Evolutionary conservation across 2,888 invertebrate genomes (phyloP).

Genomic region (Pyrocoelia pectoralis): DNA sequence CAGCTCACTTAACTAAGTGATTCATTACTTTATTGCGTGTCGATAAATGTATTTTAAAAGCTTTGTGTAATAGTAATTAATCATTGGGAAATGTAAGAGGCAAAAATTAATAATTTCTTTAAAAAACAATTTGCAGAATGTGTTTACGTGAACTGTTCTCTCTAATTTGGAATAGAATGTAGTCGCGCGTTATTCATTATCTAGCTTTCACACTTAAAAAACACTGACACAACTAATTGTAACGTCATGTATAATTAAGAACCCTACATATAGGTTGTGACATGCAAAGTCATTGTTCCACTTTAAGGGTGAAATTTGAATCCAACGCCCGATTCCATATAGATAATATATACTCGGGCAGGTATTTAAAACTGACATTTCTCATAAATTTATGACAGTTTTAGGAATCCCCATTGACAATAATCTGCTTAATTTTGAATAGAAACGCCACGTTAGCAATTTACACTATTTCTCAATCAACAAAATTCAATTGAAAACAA

Average conservation of each 20-base stretch:
- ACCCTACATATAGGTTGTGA: conserved; percentile 1
- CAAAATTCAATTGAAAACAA: conserved; percentile 8
- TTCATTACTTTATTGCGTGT: too few species aligned
- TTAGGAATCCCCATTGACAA: conserved; percentile 15
- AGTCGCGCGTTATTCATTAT: too few species aligned
- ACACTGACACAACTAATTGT: not conserved
- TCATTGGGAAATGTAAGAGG: too few species aligned
- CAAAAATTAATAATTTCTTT: too few species aligned
- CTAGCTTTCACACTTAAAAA: conserved; percentile 4
- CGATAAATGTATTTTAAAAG: too few species aligned
- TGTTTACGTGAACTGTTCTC: too few species aligned
- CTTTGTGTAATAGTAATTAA: too few species aligned
- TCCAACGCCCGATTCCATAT: not conserved
- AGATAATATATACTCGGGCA: not conserved
- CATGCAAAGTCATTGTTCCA: conserved; percentile 4
- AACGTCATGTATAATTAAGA: conserved; percentile 7
- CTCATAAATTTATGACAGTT: conserved; percentile 21
- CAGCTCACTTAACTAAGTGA: too few species aligned
- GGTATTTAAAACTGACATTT: conserved; percentile 4
- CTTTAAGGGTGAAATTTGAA: conserved; percentile 7
- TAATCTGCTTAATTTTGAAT: conserved; percentile 26
- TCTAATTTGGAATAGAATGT: too few species aligned
- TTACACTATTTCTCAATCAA: conserved; percentile 7
- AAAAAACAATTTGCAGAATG: too few species aligned
- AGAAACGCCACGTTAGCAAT: conserved; percentile 14